Conservation (phyloP, 2,888 invertebrate species). For the Scaptomyza caliginosa region DNA sequence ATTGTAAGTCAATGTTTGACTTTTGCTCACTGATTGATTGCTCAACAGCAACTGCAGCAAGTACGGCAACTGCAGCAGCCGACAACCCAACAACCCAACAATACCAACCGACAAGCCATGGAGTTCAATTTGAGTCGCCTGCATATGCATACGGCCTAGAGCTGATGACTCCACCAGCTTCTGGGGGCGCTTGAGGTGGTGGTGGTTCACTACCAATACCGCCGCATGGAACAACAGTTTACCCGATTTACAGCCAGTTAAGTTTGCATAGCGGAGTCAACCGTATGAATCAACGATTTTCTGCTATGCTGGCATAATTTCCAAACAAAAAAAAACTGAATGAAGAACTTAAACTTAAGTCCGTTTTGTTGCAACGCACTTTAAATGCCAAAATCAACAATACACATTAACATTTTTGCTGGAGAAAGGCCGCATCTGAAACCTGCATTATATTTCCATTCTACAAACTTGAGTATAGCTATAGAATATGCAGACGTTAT, state of each 20-base stretch:
- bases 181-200: conserved; percentile 18
- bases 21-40: conserved; percentile 83
- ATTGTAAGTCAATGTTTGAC: conserved; percentile 83
- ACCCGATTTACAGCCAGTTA: conserved; percentile 73
- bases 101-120: conserved; percentile 17
- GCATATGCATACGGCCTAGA: conserved; percentile 71
- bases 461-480: not conserved
- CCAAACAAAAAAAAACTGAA: conserved; percentile 51
- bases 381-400: conserved; percentile 81
- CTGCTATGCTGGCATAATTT: conserved; percentile 75
- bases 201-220: conserved; percentile 2
- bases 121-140: conserved; percentile 62
- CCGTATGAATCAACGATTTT: conserved; percentile 78
- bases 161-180: conserved; percentile 68
- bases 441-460: conserved; percentile 35
- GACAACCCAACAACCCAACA: conserved; percentile 18
- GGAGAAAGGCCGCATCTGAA: conserved; percentile 13
- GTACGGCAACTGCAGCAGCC: conserved; percentile 39
- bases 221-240: conserved; percentile 70
- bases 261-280: conserved; percentile 76
- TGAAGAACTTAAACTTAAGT: conserved; percentile 22
- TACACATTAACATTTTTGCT: conserved; percentile 74
- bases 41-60: conserved; percentile 75
- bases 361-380: conserved; percentile 34
- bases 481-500: not conserved